Evolutionary conservation across 1,140 invertebrate species (phyloP).

Genomic region (Myzus persicae): DNA sequence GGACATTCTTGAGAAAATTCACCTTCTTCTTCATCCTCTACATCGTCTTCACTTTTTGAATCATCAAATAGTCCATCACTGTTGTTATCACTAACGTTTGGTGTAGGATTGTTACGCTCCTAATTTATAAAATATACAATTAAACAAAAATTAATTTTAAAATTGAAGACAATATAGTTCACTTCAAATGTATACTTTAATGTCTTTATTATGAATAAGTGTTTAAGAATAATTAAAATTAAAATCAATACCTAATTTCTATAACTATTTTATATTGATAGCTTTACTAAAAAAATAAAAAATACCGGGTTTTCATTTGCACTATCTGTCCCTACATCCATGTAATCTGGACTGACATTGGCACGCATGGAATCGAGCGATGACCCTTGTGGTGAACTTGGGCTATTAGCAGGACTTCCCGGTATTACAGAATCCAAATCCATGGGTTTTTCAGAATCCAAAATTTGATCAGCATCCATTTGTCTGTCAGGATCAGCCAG

Average conservation of each 20-base stretch:
- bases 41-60: conserved; percentile 55
- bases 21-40: conserved; percentile 55
- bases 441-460: conserved; percentile 49
- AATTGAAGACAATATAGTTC: not conserved
- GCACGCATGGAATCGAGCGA: conserved; percentile 60
- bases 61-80: conserved; percentile 56
- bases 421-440: conserved; percentile 61
- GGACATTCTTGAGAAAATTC: conserved; percentile 51
- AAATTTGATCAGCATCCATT: conserved; percentile 45
- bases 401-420: conserved; percentile 67
- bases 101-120: conserved; percentile 54
- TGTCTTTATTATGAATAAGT: not conserved
- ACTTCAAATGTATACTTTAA: not conserved
- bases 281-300: no score
- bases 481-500: conserved; percentile 39
- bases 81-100: conserved; percentile 54
- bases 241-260: no score
- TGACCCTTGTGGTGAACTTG: conserved; percentile 60
- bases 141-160: conserved; percentile 27
- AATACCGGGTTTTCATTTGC: conserved; percentile 56
- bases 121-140: not conserved
- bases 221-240: not conserved
- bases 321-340: conserved; percentile 60
- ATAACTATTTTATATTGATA: no score
- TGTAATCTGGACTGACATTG: conserved; percentile 59